phyloP scores from a whole-genome alignment of 2,888 invertebrate species.

The Polymixis lichenea region DNA sequence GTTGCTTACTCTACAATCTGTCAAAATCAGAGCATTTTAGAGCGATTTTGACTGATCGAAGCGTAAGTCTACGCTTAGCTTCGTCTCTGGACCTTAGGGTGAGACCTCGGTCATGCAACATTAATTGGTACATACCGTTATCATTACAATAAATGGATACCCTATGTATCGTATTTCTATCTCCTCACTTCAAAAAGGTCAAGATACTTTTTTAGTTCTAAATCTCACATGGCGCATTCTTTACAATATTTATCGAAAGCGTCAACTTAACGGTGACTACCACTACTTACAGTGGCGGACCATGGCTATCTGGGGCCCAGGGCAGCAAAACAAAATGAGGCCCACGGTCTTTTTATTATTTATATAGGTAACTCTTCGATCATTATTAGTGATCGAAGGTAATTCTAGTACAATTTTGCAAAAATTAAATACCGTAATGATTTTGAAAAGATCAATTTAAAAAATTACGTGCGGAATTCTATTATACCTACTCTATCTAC shows the following conservation, averaged over 20 bases:
- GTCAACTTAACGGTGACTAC: not conserved
- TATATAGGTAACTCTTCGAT: too few relatives aligned
- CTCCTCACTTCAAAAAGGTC: slow-evolving; percentile 8
- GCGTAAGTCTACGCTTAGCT: not conserved
- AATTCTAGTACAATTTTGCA: not conserved
- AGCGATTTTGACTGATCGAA: not conserved
- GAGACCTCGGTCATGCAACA: not conserved
- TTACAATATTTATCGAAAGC: slow-evolving; percentile 3
- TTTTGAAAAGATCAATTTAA: not conserved
- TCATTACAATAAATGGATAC: not conserved
- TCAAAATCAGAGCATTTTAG: not conserved
- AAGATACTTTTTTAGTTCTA: not conserved
- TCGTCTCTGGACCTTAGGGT: not conserved
- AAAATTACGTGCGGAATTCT: too few relatives aligned
- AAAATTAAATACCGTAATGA: not conserved
- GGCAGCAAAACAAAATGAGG: not conserved
- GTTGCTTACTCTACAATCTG: not conserved
- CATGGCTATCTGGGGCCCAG: not conserved
- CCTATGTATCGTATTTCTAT: not conserved
- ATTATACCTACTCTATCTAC: too few relatives aligned
- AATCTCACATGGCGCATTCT: slow-evolving; percentile 12
- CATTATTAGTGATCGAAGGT: too few relatives aligned
- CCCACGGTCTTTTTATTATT: not conserved
- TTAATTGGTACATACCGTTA: slow-evolving; percentile 4
- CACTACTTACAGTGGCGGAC: not conserved